These are phyloP conservation scores for Prietella phreatophila DNA, from an alignment of 2,113 vertebrate species.

Conservation along the genomic window DNA sequence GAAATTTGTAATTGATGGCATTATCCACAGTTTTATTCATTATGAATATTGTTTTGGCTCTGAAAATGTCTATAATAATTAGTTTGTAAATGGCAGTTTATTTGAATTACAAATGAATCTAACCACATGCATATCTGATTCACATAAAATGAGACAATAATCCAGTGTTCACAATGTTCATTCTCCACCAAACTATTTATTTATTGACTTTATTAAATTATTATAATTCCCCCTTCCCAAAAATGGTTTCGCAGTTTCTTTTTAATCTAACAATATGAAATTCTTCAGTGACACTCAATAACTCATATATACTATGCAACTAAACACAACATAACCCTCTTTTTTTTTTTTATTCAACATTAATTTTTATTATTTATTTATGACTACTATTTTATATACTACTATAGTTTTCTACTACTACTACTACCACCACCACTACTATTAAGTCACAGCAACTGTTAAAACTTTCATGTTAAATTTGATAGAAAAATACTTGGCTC, in stretches of 20 bases:
- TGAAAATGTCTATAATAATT: not conserved
- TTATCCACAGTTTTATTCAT: not conserved
- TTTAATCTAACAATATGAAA: not conserved
- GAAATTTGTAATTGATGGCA: not conserved
- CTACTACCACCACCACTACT: too few relatives aligned
- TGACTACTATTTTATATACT: too few relatives aligned
- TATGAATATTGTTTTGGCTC: not conserved
- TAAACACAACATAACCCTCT: not conserved
- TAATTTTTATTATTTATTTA: not conserved
- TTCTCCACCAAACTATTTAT: not conserved
- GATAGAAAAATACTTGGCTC: slow-evolving; percentile 10
- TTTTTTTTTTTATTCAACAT: not conserved
- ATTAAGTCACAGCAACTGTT: not conserved
- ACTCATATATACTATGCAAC: not conserved
- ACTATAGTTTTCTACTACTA: too few relatives aligned
- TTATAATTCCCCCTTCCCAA: not conserved
- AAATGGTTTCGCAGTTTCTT: not conserved
- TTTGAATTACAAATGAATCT: too few relatives aligned
- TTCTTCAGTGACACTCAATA: not conserved
- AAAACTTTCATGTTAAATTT: slow-evolving; percentile 3
- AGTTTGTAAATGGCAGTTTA: too few relatives aligned
- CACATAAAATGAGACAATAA: too few relatives aligned
- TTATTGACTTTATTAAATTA: not conserved
- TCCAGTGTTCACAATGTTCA: not conserved
- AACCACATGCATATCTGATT: too few relatives aligned